Evolutionary conservation across 1,140 invertebrate species (phyloP).

Genomic region (Listronotus oregonensis): DNA sequence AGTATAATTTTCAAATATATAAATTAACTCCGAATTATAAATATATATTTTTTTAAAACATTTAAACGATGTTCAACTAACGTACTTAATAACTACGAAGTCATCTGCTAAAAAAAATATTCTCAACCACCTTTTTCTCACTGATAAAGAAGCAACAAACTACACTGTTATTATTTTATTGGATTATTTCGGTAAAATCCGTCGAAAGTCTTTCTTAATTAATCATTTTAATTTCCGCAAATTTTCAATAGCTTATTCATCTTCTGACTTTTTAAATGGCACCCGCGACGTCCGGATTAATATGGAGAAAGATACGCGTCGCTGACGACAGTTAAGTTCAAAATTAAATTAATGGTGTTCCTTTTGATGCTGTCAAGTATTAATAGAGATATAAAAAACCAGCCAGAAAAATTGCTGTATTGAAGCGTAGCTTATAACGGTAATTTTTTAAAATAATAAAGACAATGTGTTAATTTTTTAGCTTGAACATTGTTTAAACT

Average conservation of each 20-base stretch:
- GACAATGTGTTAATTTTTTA: too few species aligned
- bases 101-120: too few species aligned
- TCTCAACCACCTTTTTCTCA: too few species aligned
- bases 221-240: slow-evolving; percentile 31
- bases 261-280: slow-evolving; percentile 31
- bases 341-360: slow-evolving; percentile 31
- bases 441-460: too few species aligned
- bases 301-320: slow-evolving; percentile 34
- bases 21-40: too few species aligned
- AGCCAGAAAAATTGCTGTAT: slow-evolving; percentile 7
- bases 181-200: slow-evolving; percentile 10
- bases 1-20: too few species aligned
- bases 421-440: background rate
- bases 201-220: slow-evolving; percentile 29
- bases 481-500: too few species aligned
- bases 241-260: slow-evolving; percentile 35
- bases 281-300: slow-evolving; percentile 31
- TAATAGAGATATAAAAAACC: slow-evolving; percentile 25
- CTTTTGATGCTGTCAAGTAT: slow-evolving; percentile 30
- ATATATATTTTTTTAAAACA: too few species aligned
- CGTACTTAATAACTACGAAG: too few species aligned
- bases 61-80: too few species aligned
- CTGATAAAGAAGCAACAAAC: too few species aligned
- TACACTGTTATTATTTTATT: background rate
- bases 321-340: slow-evolving; percentile 30